A percentile compares a stretch with the other conserved stretches of the same genome.
These are phyloP conservation scores for Eleginops maclovinus DNA, from an alignment of 2,113 vertebrate genomes.

Conservation along the genomic window DNA sequence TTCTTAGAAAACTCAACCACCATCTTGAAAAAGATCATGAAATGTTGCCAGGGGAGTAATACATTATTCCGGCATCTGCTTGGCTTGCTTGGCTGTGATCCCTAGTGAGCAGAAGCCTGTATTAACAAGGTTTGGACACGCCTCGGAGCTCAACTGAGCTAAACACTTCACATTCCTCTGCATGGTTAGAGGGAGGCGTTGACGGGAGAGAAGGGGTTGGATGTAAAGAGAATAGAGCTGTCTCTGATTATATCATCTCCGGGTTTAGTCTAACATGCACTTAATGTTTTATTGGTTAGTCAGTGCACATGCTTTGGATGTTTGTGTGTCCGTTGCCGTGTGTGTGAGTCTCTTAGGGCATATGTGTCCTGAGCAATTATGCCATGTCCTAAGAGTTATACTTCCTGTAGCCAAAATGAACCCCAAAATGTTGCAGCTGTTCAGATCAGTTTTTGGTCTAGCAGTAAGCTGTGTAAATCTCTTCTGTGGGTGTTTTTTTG, in stretches of 20 bases:
- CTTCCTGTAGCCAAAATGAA: conserved; percentile 11
- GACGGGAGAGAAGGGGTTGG: neutral
- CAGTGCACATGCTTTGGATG: neutral
- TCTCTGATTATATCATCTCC: conserved; percentile 25
- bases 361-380: neutral
- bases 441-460: conserved; percentile 1
- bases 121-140: conserved; percentile 68
- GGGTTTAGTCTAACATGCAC: conserved; percentile 18
- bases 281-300: conserved; percentile 15
- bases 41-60: conserved; percentile 45
- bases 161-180: conserved; percentile 73
- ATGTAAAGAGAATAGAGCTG: conserved; percentile 23
- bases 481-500: neutral
- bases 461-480: neutral
- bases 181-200: conserved; percentile 44
- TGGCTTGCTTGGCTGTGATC: conserved; percentile 54
- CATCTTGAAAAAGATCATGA: conserved; percentile 31
- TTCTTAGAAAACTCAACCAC: conserved; percentile 28
- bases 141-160: conserved; percentile 45
- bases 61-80: conserved; percentile 51
- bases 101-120: conserved; percentile 61
- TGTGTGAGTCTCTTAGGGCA: neutral
- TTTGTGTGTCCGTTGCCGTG: neutral
- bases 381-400: neutral
- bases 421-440: conserved; percentile 21